These are phyloP conservation scores for Crocodylus rhombifer DNA, from an alignment of 2,797 vertebrate species.

Conservation along the genomic window DNA sequence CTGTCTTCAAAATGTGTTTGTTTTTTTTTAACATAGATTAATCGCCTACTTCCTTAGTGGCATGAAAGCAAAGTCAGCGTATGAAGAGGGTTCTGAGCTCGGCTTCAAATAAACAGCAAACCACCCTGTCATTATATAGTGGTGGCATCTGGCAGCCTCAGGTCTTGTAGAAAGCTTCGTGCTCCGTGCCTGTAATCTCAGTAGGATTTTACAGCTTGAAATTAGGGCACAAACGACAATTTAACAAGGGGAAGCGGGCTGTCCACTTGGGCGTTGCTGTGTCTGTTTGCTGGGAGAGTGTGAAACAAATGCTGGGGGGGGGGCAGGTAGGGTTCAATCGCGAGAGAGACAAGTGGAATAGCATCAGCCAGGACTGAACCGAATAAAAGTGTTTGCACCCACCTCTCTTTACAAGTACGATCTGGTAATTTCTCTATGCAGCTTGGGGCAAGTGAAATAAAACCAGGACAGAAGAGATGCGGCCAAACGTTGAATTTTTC, in stretches of 20 bases:
- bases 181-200: not conserved
- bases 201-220: not conserved
- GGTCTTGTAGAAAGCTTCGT: not conserved
- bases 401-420: not conserved
- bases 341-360: not conserved
- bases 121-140: fast-evolving
- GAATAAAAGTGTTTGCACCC: not conserved
- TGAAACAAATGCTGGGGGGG: not conserved
- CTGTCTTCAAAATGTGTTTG: fast-evolving
- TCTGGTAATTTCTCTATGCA: not conserved
- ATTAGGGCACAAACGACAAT: not conserved
- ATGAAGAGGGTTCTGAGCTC: not conserved
- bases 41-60: not conserved
- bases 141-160: not conserved
- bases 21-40: too few relatives aligned
- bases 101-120: fast-evolving
- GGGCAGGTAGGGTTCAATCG: not conserved
- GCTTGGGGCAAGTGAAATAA: not conserved
- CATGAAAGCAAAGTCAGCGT: not conserved
- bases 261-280: not conserved
- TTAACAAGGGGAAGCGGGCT: not conserved
- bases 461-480: not conserved
- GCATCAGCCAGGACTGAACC: not conserved
- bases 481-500: not conserved
- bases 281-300: not conserved